Evolutionary conservation across 2,888 invertebrate genomes (phyloP).

Genomic region (Eupithecia abbreviata): DNA sequence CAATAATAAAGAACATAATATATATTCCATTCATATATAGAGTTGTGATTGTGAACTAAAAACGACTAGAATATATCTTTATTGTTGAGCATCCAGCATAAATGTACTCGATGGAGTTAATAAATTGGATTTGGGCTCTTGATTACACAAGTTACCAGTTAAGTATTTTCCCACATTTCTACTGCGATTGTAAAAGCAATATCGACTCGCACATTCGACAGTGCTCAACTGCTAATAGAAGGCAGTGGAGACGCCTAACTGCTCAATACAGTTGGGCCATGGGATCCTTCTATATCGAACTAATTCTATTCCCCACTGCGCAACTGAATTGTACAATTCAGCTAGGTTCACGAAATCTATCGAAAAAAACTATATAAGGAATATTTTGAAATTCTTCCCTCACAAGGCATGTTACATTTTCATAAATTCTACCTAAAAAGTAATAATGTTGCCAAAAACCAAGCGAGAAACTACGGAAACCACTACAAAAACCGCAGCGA

Average conservation of each 20-base stretch:
- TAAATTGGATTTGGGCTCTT: neutral
- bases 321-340: neutral
- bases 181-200: neutral
- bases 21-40: no score
- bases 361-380: neutral
- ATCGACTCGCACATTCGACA: neutral
- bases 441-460: neutral
- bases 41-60: neutral
- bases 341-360: neutral
- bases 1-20: no score
- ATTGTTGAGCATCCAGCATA: no score
- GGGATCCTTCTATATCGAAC: neutral
- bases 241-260: neutral
- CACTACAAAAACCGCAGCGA: constrained; percentile 8
- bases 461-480: constrained; percentile 5
- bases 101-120: neutral
- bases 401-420: neutral
- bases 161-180: neutral
- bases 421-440: neutral
- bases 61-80: neutral
- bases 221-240: no score
- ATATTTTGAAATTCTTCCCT: neutral
- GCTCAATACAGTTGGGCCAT: neutral
- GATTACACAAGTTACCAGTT: no score
- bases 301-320: neutral